Evolutionary conservation across 2,113 vertebrate genomes (phyloP).

Genomic region (Myodes glareolus): DNA sequence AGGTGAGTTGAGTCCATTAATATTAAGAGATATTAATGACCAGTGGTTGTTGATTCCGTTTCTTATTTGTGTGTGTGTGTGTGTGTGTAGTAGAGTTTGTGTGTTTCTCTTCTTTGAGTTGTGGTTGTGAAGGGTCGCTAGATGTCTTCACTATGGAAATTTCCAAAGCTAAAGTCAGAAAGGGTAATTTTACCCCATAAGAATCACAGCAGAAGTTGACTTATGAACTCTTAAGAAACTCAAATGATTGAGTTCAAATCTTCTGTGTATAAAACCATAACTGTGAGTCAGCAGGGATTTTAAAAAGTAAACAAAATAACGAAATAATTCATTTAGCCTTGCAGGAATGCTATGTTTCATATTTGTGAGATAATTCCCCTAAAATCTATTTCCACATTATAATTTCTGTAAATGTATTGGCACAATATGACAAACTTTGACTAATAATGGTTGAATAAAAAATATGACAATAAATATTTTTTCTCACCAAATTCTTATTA

Average conservation of each 20-base stretch:
- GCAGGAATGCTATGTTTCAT: background rate
- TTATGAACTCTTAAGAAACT: background rate
- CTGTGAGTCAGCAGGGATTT: background rate
- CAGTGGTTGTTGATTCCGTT: no score
- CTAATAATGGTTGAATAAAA: background rate
- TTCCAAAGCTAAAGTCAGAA: background rate
- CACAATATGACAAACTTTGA: background rate
- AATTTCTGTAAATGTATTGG: background rate
- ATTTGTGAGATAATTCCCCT: background rate
- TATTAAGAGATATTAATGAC: no score
- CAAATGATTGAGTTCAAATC: background rate
- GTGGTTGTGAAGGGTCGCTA: no score
- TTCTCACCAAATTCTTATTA: conserved; percentile 27
- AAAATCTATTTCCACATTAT: background rate
- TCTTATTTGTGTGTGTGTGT: no score
- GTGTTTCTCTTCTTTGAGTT: no score
- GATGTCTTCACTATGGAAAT: no score
- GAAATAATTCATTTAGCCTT: background rate
- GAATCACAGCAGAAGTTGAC: background rate
- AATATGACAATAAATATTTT: background rate
- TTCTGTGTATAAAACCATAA: background rate
- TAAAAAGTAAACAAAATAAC: background rate
- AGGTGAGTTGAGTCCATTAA: no score
- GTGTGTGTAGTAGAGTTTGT: no score
- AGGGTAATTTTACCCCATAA: background rate